Evolutionary conservation across 2,797 vertebrate genomes (phyloP).

Genomic region (Tokudaia tokunoshimensis): DNA sequence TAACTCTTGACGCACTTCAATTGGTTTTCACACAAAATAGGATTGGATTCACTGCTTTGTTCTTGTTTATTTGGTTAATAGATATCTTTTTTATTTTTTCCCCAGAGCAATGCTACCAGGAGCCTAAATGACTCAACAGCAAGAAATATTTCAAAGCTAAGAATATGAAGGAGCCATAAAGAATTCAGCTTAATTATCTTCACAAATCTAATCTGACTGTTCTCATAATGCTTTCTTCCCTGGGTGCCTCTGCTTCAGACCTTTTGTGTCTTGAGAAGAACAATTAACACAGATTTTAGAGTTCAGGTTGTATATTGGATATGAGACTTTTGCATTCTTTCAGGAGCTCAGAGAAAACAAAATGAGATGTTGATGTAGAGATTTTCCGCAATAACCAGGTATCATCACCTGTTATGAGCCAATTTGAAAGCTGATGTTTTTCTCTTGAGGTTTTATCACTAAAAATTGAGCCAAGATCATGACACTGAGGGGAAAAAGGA

Average conservation of each 20-base stretch:
- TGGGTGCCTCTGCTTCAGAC: conserved; percentile 77
- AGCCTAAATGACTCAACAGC: conserved; percentile 73
- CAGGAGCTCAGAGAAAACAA: conserved; percentile 51
- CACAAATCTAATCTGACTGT: conserved; percentile 82
- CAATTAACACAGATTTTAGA: conserved; percentile 71
- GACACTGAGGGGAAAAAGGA: not conserved
- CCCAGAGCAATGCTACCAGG: not conserved
- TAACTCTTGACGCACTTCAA: conserved; percentile 59
- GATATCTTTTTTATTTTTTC: not conserved
- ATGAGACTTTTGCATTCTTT: conserved; percentile 65
- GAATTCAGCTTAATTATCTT: conserved; percentile 82
- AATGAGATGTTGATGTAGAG: conserved; percentile 67
- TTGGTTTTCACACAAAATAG: conserved; percentile 54
- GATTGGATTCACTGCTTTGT: conserved; percentile 79
- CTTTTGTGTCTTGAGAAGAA: conserved; percentile 72
- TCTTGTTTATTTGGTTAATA: conserved; percentile 75
- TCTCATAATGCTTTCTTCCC: conserved; percentile 82
- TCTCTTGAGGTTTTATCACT: conserved; percentile 53
- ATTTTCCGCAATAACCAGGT: conserved; percentile 71
- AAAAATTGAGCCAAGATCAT: conserved; percentile 49
- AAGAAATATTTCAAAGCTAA: conserved; percentile 76
- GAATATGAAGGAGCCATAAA: conserved; percentile 78
- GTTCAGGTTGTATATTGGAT: conserved; percentile 69
- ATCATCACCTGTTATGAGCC: conserved; percentile 54
- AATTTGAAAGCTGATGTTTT: conserved; percentile 62